phyloP scores from a whole-genome alignment of 1,140 invertebrate genomes.

The Atopsyche davidsoni region DNA sequence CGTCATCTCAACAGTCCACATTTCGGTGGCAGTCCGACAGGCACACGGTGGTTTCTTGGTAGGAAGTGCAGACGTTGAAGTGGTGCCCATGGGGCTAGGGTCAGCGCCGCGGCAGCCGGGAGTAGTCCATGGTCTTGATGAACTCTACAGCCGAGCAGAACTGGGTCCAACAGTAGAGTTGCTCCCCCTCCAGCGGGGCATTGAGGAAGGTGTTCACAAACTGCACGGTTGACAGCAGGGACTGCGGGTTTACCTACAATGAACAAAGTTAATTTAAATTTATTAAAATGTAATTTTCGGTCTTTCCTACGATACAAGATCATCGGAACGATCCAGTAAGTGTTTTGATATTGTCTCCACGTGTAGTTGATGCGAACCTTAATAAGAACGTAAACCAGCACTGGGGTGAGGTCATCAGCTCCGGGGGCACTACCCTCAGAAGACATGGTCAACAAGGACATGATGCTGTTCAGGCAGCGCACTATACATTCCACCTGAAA shows the following conservation, averaged over 20 bases:
- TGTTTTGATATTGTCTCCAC: no score
- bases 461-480: slow-evolving; percentile 86
- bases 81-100: no score
- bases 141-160: slow-evolving; percentile 95
- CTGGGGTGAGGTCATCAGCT: slow-evolving; percentile 95
- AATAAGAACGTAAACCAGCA: slow-evolving; percentile 93
- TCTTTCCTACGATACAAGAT: no score
- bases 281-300: no score
- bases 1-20: no score
- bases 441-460: slow-evolving; percentile 84
- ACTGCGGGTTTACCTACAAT: slow-evolving; percentile 84
- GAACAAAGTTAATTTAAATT: slow-evolving; percentile 20
- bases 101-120: no score
- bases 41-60: no score
- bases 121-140: slow-evolving; percentile 84
- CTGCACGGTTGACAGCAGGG: slow-evolving; percentile 92
- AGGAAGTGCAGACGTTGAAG: no score
- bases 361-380: slow-evolving; percentile 67
- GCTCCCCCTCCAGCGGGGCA: slow-evolving; percentile 78
- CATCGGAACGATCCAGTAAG: no score
- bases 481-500: slow-evolving; percentile 54
- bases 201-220: slow-evolving; percentile 92
- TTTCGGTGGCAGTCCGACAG: no score
- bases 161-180: slow-evolving; percentile 98
- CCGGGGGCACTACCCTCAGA: slow-evolving; percentile 76